phyloP scores from a whole-genome alignment of 1,140 invertebrate genomes.

The Pseudoatta argentina region DNA sequence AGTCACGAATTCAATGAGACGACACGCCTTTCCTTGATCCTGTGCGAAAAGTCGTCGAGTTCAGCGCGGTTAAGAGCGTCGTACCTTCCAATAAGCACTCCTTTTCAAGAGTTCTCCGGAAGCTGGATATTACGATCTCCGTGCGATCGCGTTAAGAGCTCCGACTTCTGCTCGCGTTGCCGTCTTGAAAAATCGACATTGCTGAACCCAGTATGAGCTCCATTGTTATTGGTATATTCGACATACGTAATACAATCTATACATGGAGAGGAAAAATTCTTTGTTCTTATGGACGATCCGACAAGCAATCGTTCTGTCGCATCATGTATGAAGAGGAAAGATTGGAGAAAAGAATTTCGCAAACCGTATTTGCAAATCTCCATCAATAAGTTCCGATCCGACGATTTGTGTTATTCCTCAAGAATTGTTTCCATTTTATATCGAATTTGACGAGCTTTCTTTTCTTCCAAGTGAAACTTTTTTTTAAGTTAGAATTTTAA shows the following conservation, averaged over 20 bases:
- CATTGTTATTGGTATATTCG: conserved; percentile 48
- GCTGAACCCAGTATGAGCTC: conserved; percentile 3
- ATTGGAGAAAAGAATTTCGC: neutral
- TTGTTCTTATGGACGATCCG: neutral
- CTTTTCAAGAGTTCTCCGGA: conserved; percentile 46
- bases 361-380: neutral
- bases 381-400: neutral
- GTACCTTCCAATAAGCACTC: conserved; percentile 62
- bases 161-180: conserved; percentile 52
- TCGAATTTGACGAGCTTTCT: neutral
- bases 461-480: neutral
- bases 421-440: conserved; percentile 3
- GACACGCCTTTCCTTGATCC: conserved; percentile 60
- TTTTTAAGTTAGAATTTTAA: neutral
- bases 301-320: neutral
- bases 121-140: conserved; percentile 67
- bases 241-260: conserved; percentile 33
- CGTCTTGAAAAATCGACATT: conserved; percentile 66
- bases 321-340: neutral
- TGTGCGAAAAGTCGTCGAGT: conserved; percentile 36
- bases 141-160: conserved; percentile 67
- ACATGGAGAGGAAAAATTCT: conserved; percentile 39
- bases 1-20: conserved; percentile 42
- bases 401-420: neutral
- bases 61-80: conserved; percentile 57